A percentile compares a stretch with the other conserved stretches of the same genome.
phyloP scores from a whole-genome alignment of 1,140 invertebrate species.

The Ladona fulva region DNA sequence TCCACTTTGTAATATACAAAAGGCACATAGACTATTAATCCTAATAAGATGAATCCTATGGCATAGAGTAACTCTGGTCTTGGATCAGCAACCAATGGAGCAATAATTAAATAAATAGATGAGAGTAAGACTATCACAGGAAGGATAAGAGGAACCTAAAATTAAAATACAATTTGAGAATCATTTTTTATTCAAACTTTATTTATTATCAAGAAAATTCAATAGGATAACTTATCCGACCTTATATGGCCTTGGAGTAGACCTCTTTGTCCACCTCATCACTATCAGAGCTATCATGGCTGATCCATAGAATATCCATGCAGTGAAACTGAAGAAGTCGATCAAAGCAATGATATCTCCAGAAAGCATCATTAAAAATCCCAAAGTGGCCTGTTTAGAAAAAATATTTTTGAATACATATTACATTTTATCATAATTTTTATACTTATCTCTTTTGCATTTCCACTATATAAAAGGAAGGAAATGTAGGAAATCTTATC shows the following conservation, averaged over 20 bases:
- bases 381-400: slow-evolving; percentile 34
- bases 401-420: no score
- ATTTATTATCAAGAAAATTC: background rate
- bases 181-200: background rate
- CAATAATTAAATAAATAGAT: background rate
- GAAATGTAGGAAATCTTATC: no score
- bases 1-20: slow-evolving; percentile 12
- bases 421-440: no score
- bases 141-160: background rate
- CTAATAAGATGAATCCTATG: background rate
- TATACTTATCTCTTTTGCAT: no score
- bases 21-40: background rate
- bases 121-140: background rate
- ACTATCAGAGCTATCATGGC: slow-evolving; percentile 39
- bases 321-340: slow-evolving; percentile 45
- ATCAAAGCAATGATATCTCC: slow-evolving; percentile 41
- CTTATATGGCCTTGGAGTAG: slow-evolving; percentile 39
- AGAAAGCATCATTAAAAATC: slow-evolving; percentile 36
- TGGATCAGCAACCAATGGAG: slow-evolving; percentile 7
- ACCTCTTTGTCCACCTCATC: slow-evolving; percentile 35
- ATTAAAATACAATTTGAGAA: background rate
- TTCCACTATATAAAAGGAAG: no score
- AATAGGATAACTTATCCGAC: slow-evolving; percentile 30
- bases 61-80: slow-evolving; percentile 11
- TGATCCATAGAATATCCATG: slow-evolving; percentile 45